Evolutionary conservation across 1,140 invertebrate species (phyloP).

Genomic region (Nymphalis io): DNA sequence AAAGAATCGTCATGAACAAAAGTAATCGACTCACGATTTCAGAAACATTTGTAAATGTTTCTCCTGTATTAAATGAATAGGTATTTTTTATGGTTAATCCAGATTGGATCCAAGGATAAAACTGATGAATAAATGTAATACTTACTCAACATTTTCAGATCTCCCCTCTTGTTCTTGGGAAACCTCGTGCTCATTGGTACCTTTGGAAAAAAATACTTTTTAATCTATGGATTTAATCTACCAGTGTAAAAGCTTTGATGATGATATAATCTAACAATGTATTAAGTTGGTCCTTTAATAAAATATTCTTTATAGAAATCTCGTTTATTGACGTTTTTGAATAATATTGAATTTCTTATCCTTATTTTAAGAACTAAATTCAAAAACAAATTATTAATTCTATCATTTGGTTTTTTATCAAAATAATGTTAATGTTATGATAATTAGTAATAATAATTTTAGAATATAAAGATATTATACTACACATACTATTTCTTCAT

Average conservation of each 20-base stretch:
- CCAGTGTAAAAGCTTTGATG: neutral
- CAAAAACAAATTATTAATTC: no score
- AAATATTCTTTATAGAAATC: neutral
- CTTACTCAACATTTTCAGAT: slow-evolving; percentile 34
- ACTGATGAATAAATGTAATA: slow-evolving; percentile 34
- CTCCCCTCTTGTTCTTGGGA: slow-evolving; percentile 19
- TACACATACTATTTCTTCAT: no score
- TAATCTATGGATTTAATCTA: slow-evolving; percentile 17
- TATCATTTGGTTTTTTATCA: no score
- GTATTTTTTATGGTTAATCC: slow-evolving; percentile 16
- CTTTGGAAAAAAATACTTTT: slow-evolving; percentile 22
- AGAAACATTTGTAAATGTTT: neutral
- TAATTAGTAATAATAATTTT: no score
- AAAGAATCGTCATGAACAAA: neutral
- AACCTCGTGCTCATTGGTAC: slow-evolving; percentile 5
- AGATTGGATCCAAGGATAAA: slow-evolving; percentile 22
- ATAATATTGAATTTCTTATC: no score
- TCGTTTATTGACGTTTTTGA: no score
- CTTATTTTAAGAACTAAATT: no score
- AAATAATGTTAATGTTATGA: no score
- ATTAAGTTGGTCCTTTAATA: neutral
- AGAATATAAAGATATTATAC: no score
- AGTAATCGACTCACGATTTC: neutral
- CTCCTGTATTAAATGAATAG: slow-evolving; percentile 4
- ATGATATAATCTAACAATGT: no score